These are phyloP conservation scores for Macquaria australasica DNA, from an alignment of 2,113 vertebrate genomes.

Conservation along the genomic window DNA sequence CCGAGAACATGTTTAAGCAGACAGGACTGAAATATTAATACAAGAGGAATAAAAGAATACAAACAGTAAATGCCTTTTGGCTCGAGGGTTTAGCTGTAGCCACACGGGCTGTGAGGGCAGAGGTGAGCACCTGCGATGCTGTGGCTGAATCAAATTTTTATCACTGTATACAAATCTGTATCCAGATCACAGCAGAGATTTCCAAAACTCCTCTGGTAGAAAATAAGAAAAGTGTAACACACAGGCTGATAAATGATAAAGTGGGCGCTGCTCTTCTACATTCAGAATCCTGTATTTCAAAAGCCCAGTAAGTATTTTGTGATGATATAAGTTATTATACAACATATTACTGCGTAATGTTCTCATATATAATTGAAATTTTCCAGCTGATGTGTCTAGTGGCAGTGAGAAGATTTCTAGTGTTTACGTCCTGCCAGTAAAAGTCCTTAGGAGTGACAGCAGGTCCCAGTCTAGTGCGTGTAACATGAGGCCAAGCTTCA, in stretches of 20 bases:
- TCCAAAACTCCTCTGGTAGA: neutral
- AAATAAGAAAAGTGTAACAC: neutral
- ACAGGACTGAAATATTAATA: neutral
- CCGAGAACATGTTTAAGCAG: neutral
- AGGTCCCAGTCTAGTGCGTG: neutral
- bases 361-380: neutral
- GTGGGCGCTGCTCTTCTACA: neutral
- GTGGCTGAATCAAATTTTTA: neutral
- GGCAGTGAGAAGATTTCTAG: neutral
- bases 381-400: neutral
- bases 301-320: neutral
- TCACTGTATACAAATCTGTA: neutral
- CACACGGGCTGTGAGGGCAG: neutral
- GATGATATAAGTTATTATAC: neutral
- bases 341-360: neutral
- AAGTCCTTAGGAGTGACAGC: neutral
- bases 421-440: neutral
- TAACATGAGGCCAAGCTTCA: neutral
- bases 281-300: neutral
- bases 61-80: neutral
- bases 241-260: neutral
- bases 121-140: slow-evolving; percentile 1
- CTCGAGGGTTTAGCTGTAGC: neutral
- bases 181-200: neutral
- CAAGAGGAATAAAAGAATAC: neutral